These are phyloP conservation scores for Germaria angustata DNA, from an alignment of 2,888 invertebrate genomes.

Conservation along the genomic window DNA sequence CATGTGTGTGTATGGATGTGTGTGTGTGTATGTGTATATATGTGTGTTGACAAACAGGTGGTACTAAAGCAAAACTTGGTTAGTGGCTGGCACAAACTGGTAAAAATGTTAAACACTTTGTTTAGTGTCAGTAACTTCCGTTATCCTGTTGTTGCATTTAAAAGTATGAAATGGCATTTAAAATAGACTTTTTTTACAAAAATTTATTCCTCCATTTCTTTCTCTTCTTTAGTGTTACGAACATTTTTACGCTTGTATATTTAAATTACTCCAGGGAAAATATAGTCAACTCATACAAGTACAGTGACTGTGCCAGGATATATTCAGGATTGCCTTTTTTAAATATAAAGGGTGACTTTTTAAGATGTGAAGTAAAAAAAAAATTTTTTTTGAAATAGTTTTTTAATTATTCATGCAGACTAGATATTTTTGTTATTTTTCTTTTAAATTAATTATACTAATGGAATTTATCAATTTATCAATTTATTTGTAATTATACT, in stretches of 20 bases:
- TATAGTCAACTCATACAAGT: conserved; percentile 26
- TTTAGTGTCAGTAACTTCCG: conserved; percentile 77
- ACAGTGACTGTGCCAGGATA: background rate
- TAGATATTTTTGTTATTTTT: too few species aligned
- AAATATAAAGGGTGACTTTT: background rate
- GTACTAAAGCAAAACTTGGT: conserved; percentile 44
- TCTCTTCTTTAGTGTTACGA: background rate
- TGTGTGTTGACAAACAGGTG: conserved; percentile 52
- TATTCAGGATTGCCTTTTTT: background rate
- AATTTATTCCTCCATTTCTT: background rate
- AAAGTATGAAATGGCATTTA: conserved; percentile 64
- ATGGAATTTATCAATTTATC: too few species aligned
- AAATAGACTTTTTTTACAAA: conserved; percentile 62
- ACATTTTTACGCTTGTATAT: conserved; percentile 26
- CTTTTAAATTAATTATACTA: too few species aligned
- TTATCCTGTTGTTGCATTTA: conserved; percentile 66
- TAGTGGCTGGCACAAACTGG: conserved; percentile 65
- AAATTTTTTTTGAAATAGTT: too few species aligned
- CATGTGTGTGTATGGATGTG: background rate
- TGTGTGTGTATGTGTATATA: background rate
- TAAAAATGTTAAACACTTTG: conserved; percentile 78
- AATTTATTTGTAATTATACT: too few species aligned
- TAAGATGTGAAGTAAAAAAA: too few species aligned
- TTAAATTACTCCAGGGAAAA: conserved; percentile 64
- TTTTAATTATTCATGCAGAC: too few species aligned